Percentiles rank a stretch among this genome's conserved stretches.
Conservation (phyloP, 1,140 invertebrate genomes). For the Lasioglossum albipes region DNA sequence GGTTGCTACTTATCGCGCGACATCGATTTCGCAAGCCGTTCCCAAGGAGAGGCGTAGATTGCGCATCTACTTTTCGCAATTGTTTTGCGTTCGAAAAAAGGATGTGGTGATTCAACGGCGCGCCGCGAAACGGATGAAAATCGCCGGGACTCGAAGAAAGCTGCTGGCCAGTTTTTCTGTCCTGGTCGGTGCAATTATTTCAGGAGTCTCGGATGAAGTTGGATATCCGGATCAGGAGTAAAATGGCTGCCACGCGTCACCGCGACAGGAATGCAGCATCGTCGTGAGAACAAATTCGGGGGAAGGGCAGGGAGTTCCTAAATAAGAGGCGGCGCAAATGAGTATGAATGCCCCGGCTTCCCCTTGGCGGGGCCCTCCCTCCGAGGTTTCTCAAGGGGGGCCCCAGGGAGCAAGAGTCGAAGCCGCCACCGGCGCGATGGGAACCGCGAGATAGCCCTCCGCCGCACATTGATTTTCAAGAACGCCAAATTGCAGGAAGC, state of each 20-base stretch:
- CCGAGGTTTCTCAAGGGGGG: conserved; percentile 42
- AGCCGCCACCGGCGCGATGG: conserved; percentile 57
- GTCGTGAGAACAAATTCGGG: background rate
- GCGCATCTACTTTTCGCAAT: conserved; percentile 61
- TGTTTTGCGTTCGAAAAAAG: conserved; percentile 44
- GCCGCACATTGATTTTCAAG: conserved; percentile 70
- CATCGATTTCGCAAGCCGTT: conserved; percentile 76
- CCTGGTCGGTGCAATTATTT: no score
- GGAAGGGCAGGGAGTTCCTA: background rate
- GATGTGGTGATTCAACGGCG: conserved; percentile 45
- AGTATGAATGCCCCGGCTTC: conserved; percentile 39
- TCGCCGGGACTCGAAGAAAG: background rate
- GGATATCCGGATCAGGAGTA: no score
- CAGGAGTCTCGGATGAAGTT: no score
- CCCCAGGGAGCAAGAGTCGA: conserved; percentile 16
- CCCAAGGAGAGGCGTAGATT: conserved; percentile 64
- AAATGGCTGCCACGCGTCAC: no score
- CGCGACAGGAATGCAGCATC: background rate
- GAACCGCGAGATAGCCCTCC: conserved; percentile 65
- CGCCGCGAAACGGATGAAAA: conserved; percentile 10
- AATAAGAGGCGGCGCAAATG: conserved; percentile 48
- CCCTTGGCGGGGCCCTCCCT: conserved; percentile 19
- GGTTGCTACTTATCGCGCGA: conserved; percentile 70
- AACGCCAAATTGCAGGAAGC: conserved; percentile 74
- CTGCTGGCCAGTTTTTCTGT: background rate